Evolutionary conservation across 30 jellyfish, hydroid and myxozoan species (phyloP).

Genomic region (Aurelia sp.): DNA sequence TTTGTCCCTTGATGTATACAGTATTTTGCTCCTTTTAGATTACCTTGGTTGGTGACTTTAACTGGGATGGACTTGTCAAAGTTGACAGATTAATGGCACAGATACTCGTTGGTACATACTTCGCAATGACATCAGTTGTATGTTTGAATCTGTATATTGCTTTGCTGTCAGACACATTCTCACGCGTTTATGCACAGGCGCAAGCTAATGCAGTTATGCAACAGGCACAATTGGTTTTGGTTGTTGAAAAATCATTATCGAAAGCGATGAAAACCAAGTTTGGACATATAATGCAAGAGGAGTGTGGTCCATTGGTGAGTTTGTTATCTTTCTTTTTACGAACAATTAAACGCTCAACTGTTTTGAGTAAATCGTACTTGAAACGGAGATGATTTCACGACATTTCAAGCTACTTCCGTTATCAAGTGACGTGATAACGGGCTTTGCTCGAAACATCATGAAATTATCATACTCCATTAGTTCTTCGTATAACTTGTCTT

Average conservation of each 20-base stretch:
- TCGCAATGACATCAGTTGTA: conserved; percentile 96
- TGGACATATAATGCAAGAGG: conserved; percentile 93
- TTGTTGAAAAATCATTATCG: conserved; percentile 80
- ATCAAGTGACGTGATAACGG: no score
- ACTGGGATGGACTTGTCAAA: conserved; percentile 93
- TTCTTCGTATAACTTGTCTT: no score
- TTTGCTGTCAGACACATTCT: conserved; percentile 91
- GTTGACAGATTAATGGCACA: conserved; percentile 98
- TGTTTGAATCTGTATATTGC: conserved; percentile 98
- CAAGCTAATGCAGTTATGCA: conserved; percentile 99
- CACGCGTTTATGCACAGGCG: conserved; percentile 98
- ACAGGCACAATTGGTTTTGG: conserved; percentile 88
- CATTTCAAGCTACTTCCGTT: no score
- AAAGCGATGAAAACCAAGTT: conserved; percentile 78
- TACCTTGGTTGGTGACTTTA: conserved; percentile 97
- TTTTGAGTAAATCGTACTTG: background rate
- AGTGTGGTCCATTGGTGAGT: conserved; percentile 95
- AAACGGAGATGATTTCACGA: no score
- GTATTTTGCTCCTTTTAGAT: conserved; percentile 43
- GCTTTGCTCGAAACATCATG: no score
- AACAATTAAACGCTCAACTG: background rate
- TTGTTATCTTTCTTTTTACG: background rate
- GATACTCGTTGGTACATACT: conserved; percentile 92
- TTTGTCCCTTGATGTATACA: no score
- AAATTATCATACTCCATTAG: no score